phyloP scores from a whole-genome alignment of 1,140 invertebrate genomes.

The Gonioctena quinquepunctata region DNA sequence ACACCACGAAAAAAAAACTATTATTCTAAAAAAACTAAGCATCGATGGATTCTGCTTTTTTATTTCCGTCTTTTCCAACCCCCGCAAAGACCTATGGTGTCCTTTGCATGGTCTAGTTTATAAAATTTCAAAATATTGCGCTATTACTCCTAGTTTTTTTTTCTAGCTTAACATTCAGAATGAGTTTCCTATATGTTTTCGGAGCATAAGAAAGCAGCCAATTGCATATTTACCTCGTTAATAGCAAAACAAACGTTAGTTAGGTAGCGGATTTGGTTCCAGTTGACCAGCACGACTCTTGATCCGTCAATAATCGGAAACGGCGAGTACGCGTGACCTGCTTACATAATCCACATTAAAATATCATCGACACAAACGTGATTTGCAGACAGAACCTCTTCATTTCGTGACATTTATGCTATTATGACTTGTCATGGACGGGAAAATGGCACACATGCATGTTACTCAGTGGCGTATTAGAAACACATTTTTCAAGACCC shows the following conservation, averaged over 20 bases:
- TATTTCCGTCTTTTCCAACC: no score
- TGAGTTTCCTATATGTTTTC: no score
- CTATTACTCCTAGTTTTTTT: no score
- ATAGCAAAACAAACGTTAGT: background rate
- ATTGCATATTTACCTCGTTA: background rate
- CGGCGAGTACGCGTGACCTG: background rate
- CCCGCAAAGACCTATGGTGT: no score
- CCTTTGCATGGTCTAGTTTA: no score
- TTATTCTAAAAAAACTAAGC: no score
- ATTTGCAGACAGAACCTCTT: slow-evolving; percentile 2
- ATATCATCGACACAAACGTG: slow-evolving; percentile 5
- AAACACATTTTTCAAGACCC: no score
- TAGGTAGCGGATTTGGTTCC: slow-evolving; percentile 2
- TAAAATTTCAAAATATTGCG: no score
- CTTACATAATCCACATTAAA: slow-evolving; percentile 4
- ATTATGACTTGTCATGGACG: background rate
- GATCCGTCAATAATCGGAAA: slow-evolving; percentile 9
- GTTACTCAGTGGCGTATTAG: no score
- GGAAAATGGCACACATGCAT: background rate
- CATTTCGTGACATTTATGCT: slow-evolving; percentile 1
- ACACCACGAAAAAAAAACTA: no score
- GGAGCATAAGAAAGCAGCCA: background rate
- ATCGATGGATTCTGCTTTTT: no score
- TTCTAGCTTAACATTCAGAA: no score
- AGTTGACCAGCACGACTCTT: background rate